Conservation (phyloP, 2,888 invertebrate genomes). For the Lasioglossum leucozonium region DNA sequence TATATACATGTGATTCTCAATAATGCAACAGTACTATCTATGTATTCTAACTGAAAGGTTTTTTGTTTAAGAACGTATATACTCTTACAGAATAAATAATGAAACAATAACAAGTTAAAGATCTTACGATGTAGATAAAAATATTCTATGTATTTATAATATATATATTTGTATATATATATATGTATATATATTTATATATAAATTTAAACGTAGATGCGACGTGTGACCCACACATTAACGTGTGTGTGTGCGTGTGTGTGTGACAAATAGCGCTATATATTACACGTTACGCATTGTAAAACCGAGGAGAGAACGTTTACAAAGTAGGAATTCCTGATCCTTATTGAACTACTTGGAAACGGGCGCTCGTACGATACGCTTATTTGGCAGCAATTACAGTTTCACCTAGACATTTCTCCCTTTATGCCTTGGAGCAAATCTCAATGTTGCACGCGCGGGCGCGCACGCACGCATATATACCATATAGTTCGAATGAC, state of each 20-base stretch:
- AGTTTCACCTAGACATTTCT: slow-evolving; percentile 64
- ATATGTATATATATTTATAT: slow-evolving; percentile 53
- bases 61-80: slow-evolving; percentile 29
- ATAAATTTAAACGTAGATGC: slow-evolving; percentile 57
- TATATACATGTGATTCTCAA: slow-evolving; percentile 65
- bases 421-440: slow-evolving; percentile 69
- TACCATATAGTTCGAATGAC: slow-evolving; percentile 72
- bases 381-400: slow-evolving; percentile 68
- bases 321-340: slow-evolving; percentile 60
- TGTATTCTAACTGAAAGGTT: slow-evolving; percentile 37
- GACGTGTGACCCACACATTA: slow-evolving; percentile 38
- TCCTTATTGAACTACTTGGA: slow-evolving; percentile 51
- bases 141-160: slow-evolving; percentile 47
- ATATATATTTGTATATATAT: slow-evolving; percentile 45
- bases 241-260: neutral
- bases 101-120: slow-evolving; percentile 66
- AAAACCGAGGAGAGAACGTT: slow-evolving; percentile 47
- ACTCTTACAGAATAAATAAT: slow-evolving; percentile 65
- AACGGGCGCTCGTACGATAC: slow-evolving; percentile 42
- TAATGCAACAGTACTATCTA: slow-evolving; percentile 50
- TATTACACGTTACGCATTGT: slow-evolving; percentile 56
- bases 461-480: slow-evolving; percentile 60
- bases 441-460: slow-evolving; percentile 64
- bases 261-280: slow-evolving; percentile 45
- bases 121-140: slow-evolving; percentile 58